Evolutionary conservation across 37 sponge, comb jelly and placozoan species (phyloP), one percentile per base, ranked within the genome.

Genomic region (Axinella damicornis): DNA sequence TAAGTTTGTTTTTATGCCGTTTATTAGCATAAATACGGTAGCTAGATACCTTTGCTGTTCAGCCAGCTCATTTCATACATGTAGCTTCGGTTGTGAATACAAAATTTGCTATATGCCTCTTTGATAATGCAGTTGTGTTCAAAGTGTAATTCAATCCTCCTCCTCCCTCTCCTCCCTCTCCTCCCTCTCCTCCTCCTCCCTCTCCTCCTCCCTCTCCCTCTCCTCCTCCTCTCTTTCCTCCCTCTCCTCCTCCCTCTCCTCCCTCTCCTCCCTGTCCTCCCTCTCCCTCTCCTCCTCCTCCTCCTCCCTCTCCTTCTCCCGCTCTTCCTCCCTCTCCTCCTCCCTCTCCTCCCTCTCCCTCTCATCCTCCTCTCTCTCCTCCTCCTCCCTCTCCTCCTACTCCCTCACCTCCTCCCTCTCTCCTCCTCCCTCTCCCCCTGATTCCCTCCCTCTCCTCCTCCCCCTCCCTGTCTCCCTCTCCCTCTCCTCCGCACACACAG

Each of bases 401-500:
- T 18, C 35, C 11, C 2, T 24, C 20, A 36, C 34, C 69, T 35
- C 18, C 34, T 36, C 60, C 25, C 20, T 67, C 35, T 18, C 53
- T 31, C 55, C 41, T 1, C 22, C 57, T 12, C 70, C 9, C 9
- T 11, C 65, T 12, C n/a, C n/a, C 12, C 30, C 46, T 46, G 4
- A 4, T 9, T 46, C 27, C 30, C 30, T 2, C 65, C 27, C 30
- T 32, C 68, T 34, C 20, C 11, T 11, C 68, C 28, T 14, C 62
- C 27, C 53, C 41, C 66, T 53, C 68, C 30, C 68, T 34, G 9
- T 34, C 28, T 12, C 25, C 41, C 24, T 28, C 19, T 58, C 66
- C 40, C n/a, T n/a, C n/a, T n/a, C n/a, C n/a, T n/a, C 2, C 74
- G 5, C 74, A 38, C 76, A 2, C 36, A 73, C 76, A 91, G 92